Evolutionary conservation across 2,113 vertebrate species (phyloP), one percentile per base, ranked within the genome.

Genomic region (Numida meleagris): DNA sequence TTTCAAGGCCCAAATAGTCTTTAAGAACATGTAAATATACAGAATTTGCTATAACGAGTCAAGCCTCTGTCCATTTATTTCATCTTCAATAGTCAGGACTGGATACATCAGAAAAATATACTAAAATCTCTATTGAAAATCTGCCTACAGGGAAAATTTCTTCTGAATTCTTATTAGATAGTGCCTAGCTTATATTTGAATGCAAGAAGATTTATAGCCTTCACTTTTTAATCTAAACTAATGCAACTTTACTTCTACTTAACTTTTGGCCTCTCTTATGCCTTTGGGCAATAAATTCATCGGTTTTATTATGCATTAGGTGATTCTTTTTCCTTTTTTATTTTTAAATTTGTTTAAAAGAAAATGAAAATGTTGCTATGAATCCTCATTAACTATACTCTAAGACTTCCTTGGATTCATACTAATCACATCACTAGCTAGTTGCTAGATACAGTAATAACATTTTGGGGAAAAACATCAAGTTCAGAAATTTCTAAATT

Each of bases 151-250:
- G 57, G 16, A 80, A 95, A 71, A 67, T 71, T 82, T 89, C n/a
- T 80, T 89, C 46, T 91, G 84, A 91, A 90, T 85, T 92, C 36
- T 78, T 92, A 82, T 84, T 82, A 91, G 62, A 43, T 73, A 38
- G 42, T 61, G 67, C 29, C 50, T 66, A 50, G 11, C 16, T 89
- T 82, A 74, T 91, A 74, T 55, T 4, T 71, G 65, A 91, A 51
- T 77, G 24, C 9, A 59, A 34, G 63, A 91, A 94, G 80, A 95
- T 90, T 88, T 94, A 94, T 86, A 75, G 65, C 9, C 14, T 24
- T 89, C 79, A 63, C 29, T 65, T 85, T 88, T 95, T 89, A 83
- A 88, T 86, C 55, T 82, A 88, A 63, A 80, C 16, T 72, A 81
- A 83, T 53, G 36, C 66, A 82, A 73, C 74, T 70, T 76, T 36